These are phyloP conservation scores for Pollenia amentaria DNA, from an alignment of 2,888 invertebrate genomes.

Conservation along the genomic window DNA sequence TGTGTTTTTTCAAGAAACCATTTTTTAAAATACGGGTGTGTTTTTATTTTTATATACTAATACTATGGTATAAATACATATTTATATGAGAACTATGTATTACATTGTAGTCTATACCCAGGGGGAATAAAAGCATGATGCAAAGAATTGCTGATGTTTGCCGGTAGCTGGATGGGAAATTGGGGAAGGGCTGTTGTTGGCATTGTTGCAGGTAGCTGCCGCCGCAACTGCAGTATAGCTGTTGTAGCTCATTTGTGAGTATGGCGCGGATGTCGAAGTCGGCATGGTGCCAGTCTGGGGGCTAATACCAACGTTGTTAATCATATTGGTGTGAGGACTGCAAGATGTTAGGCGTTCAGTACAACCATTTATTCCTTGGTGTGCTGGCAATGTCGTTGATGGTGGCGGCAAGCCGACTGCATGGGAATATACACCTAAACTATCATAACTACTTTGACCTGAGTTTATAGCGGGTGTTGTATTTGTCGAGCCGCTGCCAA, in stretches of 20 bases:
- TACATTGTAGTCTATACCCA: constrained; percentile 78
- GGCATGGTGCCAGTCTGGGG: constrained; percentile 58
- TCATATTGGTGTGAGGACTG: constrained; percentile 48
- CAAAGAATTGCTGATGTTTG: constrained; percentile 82
- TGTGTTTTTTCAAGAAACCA: constrained; percentile 41
- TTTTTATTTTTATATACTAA: constrained; percentile 5
- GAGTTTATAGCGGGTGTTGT: constrained; percentile 59
- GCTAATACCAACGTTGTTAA: constrained; percentile 40
- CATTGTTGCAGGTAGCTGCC: constrained; percentile 70
- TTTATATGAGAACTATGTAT: neutral
- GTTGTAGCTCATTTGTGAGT: constrained; percentile 79
- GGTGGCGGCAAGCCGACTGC: constrained; percentile 75
- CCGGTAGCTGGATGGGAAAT: constrained; percentile 76
- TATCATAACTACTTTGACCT: constrained; percentile 62
- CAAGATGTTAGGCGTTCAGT: constrained; percentile 48
- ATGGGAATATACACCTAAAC: constrained; percentile 72
- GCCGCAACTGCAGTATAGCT: constrained; percentile 79
- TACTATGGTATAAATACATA: neutral
- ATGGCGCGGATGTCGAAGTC: constrained; percentile 75
- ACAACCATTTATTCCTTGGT: constrained; percentile 46
- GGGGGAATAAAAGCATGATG: constrained; percentile 83
- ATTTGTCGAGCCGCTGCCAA: constrained; percentile 65
- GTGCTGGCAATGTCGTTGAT: constrained; percentile 72
- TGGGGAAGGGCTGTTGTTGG: constrained; percentile 60
- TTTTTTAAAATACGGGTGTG: neutral